These are phyloP conservation scores for Zygogramma bicolorata DNA, from an alignment of 2,888 invertebrate species.

Conservation along the genomic window DNA sequence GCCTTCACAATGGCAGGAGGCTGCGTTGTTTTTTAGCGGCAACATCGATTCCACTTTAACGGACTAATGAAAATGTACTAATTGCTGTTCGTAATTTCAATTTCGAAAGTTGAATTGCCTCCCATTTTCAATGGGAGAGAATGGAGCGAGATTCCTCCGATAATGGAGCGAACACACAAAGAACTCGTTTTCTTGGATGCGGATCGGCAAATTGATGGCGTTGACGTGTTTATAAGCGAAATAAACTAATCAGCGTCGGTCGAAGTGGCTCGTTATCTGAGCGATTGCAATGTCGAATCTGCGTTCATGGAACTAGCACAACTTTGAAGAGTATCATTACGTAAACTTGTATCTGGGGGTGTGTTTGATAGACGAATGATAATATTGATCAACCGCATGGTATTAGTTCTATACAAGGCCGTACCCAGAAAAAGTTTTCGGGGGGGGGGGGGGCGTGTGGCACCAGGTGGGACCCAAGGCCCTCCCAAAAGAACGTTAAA, in stretches of 20 bases:
- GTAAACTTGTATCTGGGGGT: too few relatives aligned
- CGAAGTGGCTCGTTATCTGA: neutral
- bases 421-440: too few relatives aligned
- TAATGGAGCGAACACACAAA: neutral
- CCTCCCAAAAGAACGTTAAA: too few relatives aligned
- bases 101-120: neutral
- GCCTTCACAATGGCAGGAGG: neutral
- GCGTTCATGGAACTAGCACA: too few relatives aligned
- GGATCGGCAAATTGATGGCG: neutral
- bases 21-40: neutral
- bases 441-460: too few relatives aligned
- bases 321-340: too few relatives aligned
- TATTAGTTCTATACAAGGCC: too few relatives aligned
- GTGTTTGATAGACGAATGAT: too few relatives aligned
- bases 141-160: neutral
- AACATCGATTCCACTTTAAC: neutral
- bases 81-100: neutral
- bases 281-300: too few relatives aligned
- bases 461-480: too few relatives aligned
- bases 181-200: neutral
- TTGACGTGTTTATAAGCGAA: neutral
- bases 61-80: neutral
- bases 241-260: neutral
- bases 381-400: too few relatives aligned
- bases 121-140: neutral